phyloP scores from a whole-genome alignment of 2,797 vertebrate species.

The Knipowitschia caucasica region DNA sequence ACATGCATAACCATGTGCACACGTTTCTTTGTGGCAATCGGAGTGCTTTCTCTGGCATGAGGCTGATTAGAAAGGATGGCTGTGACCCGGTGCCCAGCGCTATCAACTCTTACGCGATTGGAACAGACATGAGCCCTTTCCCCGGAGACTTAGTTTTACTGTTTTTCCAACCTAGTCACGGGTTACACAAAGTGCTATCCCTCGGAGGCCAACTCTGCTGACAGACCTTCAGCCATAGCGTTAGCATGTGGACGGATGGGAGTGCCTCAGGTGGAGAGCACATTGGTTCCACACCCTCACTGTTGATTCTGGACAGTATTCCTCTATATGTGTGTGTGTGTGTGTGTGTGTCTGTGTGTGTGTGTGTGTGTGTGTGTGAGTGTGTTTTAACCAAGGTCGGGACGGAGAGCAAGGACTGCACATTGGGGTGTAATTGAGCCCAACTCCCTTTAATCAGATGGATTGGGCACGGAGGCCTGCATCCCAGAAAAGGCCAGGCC shows the following conservation, averaged over 20 bases:
- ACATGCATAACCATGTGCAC: constrained; percentile 12
- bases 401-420: constrained; percentile 41
- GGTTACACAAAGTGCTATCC: constrained; percentile 51
- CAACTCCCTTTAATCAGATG: constrained; percentile 74
- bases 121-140: constrained; percentile 38
- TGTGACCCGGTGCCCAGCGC: constrained; percentile 22
- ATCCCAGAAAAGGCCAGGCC: constrained; percentile 46
- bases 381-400: constrained; percentile 38
- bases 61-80: constrained; percentile 49
- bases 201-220: constrained; percentile 38
- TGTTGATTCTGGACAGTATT: constrained; percentile 25
- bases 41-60: constrained; percentile 24
- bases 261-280: constrained; percentile 44
- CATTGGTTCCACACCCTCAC: constrained; percentile 18
- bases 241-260: constrained; percentile 23
- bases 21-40: constrained; percentile 18
- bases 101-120: constrained; percentile 33
- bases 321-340: constrained; percentile 49
- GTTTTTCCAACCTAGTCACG: constrained; percentile 53
- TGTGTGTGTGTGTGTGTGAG: constrained; percentile 55
- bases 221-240: constrained; percentile 31
- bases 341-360: constrained; percentile 55
- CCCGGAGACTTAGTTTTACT: constrained; percentile 41
- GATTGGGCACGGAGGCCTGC: constrained; percentile 45
- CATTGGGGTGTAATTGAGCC: constrained; percentile 69